Evolutionary conservation across 2,888 invertebrate genomes (phyloP).

Genomic region (Heliothis peltigera): DNA sequence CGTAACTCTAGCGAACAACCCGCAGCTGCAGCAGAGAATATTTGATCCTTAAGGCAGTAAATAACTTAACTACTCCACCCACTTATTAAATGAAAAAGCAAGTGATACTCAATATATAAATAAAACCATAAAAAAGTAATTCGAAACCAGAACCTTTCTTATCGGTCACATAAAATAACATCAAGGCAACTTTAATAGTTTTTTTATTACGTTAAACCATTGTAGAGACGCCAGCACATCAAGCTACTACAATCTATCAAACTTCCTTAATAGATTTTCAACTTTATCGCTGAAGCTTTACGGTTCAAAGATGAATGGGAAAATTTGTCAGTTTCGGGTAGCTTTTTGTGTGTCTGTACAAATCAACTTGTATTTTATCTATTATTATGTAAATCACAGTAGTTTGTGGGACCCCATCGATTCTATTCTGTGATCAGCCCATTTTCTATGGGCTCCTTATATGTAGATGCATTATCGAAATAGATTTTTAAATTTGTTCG

Average conservation of each 20-base stretch:
- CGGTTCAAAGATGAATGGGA: too few relatives aligned
- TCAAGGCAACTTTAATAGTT: slow-evolving; percentile 52
- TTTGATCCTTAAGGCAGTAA: too few relatives aligned
- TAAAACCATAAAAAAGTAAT: slow-evolving; percentile 32
- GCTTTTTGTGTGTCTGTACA: too few relatives aligned
- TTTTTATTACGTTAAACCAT: slow-evolving; percentile 50
- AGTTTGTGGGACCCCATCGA: slow-evolving; percentile 33
- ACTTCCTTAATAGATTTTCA: too few relatives aligned
- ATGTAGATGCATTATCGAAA: slow-evolving; percentile 32
- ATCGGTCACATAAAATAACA: slow-evolving; percentile 50
- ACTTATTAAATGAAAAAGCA: background rate
- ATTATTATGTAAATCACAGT: slow-evolving; percentile 67
- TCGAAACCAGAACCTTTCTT: slow-evolving; percentile 38
- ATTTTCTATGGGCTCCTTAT: slow-evolving; percentile 39
- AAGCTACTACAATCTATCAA: too few relatives aligned
- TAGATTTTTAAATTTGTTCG: slow-evolving; percentile 23
- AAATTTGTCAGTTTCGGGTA: too few relatives aligned
- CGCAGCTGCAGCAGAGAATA: too few relatives aligned
- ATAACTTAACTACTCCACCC: background rate
- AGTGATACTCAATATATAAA: slow-evolving; percentile 9
- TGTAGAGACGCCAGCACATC: too few relatives aligned
- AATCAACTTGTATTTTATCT: slow-evolving; percentile 58
- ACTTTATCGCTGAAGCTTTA: too few relatives aligned
- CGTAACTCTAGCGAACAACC: too few relatives aligned
- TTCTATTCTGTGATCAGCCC: slow-evolving; percentile 40